phyloP scores from a whole-genome alignment of 2,113 vertebrate genomes.

The Entomyzon cyanotis region DNA sequence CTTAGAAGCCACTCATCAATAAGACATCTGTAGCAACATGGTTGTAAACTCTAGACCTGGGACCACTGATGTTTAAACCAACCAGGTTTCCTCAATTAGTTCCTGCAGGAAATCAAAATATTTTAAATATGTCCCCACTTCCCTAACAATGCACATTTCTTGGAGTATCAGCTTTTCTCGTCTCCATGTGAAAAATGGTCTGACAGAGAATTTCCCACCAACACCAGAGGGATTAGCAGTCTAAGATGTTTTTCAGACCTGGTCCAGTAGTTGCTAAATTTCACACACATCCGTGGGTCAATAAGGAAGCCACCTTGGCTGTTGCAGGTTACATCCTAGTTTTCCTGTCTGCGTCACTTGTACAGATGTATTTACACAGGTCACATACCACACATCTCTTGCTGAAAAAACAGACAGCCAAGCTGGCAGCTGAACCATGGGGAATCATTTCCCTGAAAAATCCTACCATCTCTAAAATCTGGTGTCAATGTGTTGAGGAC shows the following conservation, averaged over 20 bases:
- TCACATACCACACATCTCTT: slow-evolving; percentile 42
- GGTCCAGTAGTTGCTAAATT: slow-evolving; percentile 55
- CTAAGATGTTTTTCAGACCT: slow-evolving; percentile 30
- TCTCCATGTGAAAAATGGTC: slow-evolving; percentile 25
- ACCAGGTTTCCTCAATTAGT: neutral
- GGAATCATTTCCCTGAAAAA: neutral
- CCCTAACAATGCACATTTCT: neutral
- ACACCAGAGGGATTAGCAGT: slow-evolving; percentile 6
- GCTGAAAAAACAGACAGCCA: neutral
- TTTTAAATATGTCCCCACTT: neutral
- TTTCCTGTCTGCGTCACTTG: slow-evolving; percentile 38
- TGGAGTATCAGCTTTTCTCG: neutral
- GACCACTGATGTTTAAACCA: neutral
- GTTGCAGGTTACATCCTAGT: slow-evolving; percentile 50
- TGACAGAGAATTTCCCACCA: slow-evolving; percentile 50
- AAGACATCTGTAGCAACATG: neutral
- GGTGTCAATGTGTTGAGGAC: neutral
- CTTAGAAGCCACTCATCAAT: neutral
- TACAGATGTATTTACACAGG: slow-evolving; percentile 47
- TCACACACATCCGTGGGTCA: slow-evolving; percentile 57
- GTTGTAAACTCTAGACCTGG: neutral
- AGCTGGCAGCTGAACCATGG: slow-evolving; percentile 8
- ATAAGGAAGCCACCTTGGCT: slow-evolving; percentile 58
- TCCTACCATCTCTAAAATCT: neutral
- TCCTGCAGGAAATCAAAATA: slow-evolving; percentile 31